These are phyloP conservation scores for Toxotes chatareus DNA, from an alignment of 2,113 vertebrate species.

Conservation along the genomic window DNA sequence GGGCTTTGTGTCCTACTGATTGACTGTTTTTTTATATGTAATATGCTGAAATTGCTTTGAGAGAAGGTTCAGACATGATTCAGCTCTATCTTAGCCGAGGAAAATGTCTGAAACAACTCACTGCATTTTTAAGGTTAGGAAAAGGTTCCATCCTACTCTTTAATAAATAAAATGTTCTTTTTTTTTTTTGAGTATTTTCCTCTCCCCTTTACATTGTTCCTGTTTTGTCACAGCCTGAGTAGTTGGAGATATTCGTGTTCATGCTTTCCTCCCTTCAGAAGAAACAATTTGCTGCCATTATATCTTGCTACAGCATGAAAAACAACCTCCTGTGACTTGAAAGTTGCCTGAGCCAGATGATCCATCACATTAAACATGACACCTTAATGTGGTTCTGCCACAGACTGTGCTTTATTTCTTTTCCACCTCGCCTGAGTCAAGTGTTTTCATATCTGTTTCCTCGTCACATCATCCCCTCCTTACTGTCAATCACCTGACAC, in stretches of 20 bases:
- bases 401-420: not conserved
- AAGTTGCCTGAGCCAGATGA: slow-evolving; percentile 17
- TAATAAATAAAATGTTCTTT: slow-evolving; percentile 44
- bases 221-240: slow-evolving; percentile 2
- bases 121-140: not conserved
- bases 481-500: slow-evolving; percentile 33
- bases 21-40: not conserved
- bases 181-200: not conserved
- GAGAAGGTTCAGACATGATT: not conserved
- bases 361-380: slow-evolving; percentile 32
- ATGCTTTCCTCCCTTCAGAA: not conserved
- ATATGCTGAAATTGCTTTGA: not conserved
- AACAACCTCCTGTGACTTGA: slow-evolving; percentile 10
- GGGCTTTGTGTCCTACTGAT: too few species aligned
- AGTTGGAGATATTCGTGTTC: not conserved
- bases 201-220: not conserved
- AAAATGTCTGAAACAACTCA: not conserved
- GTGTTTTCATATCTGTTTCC: slow-evolving; percentile 4
- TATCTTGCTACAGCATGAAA: not conserved
- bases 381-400: slow-evolving; percentile 29
- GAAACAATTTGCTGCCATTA: not conserved
- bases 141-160: slow-evolving; percentile 2
- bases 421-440: not conserved
- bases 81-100: not conserved
- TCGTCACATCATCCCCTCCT: slow-evolving; percentile 25